Conservation (phyloP, 2,797 vertebrate genomes). For the Amblyraja radiata region DNA sequence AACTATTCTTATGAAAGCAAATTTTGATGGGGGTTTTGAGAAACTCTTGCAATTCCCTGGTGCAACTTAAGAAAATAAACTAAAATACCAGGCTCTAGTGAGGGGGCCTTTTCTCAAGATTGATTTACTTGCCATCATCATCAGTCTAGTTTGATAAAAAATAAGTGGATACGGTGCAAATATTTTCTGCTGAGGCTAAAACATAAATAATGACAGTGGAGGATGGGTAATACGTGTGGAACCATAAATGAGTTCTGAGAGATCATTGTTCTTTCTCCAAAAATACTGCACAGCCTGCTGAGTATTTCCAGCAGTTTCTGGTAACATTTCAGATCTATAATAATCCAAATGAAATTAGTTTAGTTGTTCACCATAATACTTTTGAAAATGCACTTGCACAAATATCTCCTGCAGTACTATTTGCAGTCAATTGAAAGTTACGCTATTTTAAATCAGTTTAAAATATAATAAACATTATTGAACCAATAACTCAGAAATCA, state of each 20-base stretch:
- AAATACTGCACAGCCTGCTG: too few relatives aligned
- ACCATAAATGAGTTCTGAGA: background rate
- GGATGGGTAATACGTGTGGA: background rate
- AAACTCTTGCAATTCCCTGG: background rate
- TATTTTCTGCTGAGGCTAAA: background rate
- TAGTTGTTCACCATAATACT: background rate
- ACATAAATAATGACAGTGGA: background rate
- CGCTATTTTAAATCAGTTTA: background rate
- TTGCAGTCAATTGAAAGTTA: background rate
- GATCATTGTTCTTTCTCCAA: background rate
- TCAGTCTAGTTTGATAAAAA: background rate
- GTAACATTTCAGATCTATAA: background rate
- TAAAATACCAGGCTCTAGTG: background rate
- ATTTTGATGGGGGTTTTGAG: background rate
- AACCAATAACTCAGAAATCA: too few relatives aligned
- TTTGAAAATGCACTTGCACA: background rate
- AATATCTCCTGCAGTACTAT: background rate
- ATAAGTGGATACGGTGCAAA: background rate
- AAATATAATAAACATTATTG: background rate
- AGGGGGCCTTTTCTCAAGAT: background rate
- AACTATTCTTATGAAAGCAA: conserved; percentile 18
- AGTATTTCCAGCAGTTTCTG: background rate
- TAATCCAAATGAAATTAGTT: background rate
- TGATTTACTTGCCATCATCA: background rate
- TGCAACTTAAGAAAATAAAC: conserved; percentile 6